phyloP scores from a whole-genome alignment of 2,888 invertebrate species.

The Netelia virgata region DNA sequence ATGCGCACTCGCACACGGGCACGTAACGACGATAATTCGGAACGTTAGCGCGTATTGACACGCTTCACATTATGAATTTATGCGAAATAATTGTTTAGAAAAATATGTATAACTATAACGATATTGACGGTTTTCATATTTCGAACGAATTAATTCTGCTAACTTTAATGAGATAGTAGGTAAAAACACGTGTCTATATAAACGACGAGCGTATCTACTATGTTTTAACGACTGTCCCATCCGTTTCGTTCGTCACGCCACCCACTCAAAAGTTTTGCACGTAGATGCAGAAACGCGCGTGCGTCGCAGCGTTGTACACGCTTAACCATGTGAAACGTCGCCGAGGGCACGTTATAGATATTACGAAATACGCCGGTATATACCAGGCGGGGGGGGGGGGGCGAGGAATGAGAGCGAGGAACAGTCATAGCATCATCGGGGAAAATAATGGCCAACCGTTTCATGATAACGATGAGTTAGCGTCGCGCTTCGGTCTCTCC shows the following conservation, averaged over 20 bases:
- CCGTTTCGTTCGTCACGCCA: slow-evolving; percentile 22
- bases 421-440: slow-evolving; percentile 75
- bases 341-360: slow-evolving; percentile 39
- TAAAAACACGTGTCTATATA: background rate
- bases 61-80: no score
- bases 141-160: no score
- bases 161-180: no score
- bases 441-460: slow-evolving; percentile 82
- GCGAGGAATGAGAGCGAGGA: slow-evolving; percentile 35
- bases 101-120: background rate
- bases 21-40: no score
- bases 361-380: slow-evolving; percentile 64
- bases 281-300: slow-evolving; percentile 41
- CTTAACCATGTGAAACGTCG: slow-evolving; percentile 25
- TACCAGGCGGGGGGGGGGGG: slow-evolving; percentile 49
- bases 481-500: slow-evolving; percentile 76
- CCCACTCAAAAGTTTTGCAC: slow-evolving; percentile 40
- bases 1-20: no score
- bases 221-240: slow-evolving; percentile 37
- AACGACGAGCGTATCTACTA: background rate
- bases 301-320: slow-evolving; percentile 22
- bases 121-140: background rate
- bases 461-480: slow-evolving; percentile 84
- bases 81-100: background rate
- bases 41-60: no score